Evolutionary conservation across 2,888 invertebrate species (phyloP).

Genomic region (Ophraella communa): DNA sequence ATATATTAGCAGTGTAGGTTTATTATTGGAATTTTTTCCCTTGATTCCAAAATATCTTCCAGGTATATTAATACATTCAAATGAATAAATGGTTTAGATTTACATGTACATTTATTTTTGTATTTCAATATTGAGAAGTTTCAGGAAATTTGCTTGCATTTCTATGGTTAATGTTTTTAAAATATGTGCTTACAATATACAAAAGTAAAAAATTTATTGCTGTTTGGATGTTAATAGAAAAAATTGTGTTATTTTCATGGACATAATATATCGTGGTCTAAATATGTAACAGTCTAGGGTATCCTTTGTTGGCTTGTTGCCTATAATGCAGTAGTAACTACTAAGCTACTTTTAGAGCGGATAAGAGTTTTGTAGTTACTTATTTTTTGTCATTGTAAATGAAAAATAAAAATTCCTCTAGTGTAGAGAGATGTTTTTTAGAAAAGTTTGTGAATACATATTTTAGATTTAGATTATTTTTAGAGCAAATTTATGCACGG

Average conservation of each 20-base stretch:
- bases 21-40: slow-evolving; percentile 39
- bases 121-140: neutral
- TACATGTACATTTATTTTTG: neutral
- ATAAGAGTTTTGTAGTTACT: slow-evolving; percentile 43
- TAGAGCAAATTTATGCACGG: slow-evolving; percentile 46
- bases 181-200: no score
- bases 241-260: slow-evolving; percentile 32
- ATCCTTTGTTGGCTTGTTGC: slow-evolving; percentile 56
- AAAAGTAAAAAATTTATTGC: slow-evolving; percentile 2
- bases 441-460: slow-evolving; percentile 25
- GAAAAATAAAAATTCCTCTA: slow-evolving; percentile 4
- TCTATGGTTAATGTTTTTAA: no score
- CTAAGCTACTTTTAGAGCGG: slow-evolving; percentile 54
- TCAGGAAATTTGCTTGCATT: neutral
- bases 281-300: slow-evolving; percentile 58
- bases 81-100: slow-evolving; percentile 15
- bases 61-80: slow-evolving; percentile 15
- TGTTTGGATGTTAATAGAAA: slow-evolving; percentile 9
- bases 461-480: slow-evolving; percentile 39
- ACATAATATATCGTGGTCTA: slow-evolving; percentile 45
- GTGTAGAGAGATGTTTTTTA: neutral
- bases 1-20: slow-evolving; percentile 39
- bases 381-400: neutral
- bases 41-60: slow-evolving; percentile 28
- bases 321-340: slow-evolving; percentile 54